Conservation (phyloP, 1,140 invertebrate genomes). For the Xylocopa sonorina region DNA sequence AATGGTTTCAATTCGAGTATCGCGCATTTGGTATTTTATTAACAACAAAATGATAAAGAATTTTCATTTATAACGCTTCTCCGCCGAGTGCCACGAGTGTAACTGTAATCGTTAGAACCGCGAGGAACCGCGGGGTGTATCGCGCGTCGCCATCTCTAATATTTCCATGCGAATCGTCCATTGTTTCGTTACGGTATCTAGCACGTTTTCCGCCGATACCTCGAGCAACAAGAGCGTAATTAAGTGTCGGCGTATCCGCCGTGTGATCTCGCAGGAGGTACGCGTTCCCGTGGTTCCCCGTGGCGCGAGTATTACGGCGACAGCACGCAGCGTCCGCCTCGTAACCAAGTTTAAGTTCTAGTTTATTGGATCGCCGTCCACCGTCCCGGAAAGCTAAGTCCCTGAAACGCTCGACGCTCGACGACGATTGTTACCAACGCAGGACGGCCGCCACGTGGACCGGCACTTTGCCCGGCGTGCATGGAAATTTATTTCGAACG, state of each 20-base stretch:
- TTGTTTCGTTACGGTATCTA: too few species aligned
- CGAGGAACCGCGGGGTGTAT: too few species aligned
- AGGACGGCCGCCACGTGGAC: background rate
- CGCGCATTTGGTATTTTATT: too few species aligned
- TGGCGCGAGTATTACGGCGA: slow-evolving; percentile 8
- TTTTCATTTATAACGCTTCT: too few species aligned
- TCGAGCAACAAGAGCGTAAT: background rate
- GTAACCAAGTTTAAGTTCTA: slow-evolving; percentile 60
- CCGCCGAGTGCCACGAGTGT: too few species aligned
- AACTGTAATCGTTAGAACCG: too few species aligned
- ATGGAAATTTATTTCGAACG: slow-evolving; percentile 2
- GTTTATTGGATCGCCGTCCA: slow-evolving; percentile 55
- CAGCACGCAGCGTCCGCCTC: slow-evolving; percentile 8
- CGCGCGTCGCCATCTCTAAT: too few species aligned
- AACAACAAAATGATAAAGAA: too few species aligned
- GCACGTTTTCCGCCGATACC: background rate
- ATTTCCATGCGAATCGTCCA: too few species aligned
- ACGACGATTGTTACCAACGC: background rate
- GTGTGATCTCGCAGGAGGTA: background rate
- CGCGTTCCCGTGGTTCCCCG: background rate
- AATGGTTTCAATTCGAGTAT: too few species aligned
- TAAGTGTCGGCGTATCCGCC: background rate
- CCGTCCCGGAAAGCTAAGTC: slow-evolving; percentile 40
- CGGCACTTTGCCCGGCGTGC: background rate
- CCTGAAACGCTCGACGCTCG: slow-evolving; percentile 34